Evolutionary conservation across 1,140 invertebrate genomes (phyloP).

Genomic region (Papilio polytes): DNA sequence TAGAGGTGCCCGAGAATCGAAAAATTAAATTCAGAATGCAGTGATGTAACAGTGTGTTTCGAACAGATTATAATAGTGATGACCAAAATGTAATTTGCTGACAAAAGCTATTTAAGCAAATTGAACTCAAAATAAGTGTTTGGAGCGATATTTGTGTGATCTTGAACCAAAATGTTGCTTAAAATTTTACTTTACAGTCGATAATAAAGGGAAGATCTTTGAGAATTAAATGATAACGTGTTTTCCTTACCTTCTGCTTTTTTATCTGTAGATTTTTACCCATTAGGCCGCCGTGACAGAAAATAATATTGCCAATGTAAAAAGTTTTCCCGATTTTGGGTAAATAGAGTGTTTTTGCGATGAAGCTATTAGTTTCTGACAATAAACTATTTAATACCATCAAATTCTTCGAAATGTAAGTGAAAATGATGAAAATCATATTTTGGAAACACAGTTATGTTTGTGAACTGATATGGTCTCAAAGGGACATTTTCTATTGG

Average conservation of each 20-base stretch:
- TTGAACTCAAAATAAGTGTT: neutral
- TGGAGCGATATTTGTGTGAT: no score
- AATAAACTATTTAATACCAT: neutral
- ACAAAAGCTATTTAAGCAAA: neutral
- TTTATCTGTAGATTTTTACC: neutral
- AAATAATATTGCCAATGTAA: neutral
- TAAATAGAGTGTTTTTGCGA: neutral
- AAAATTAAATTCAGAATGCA: constrained; percentile 55
- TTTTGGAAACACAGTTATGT: no score
- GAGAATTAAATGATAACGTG: neutral
- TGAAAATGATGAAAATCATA: neutral
- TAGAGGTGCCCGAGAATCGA: constrained; percentile 30
- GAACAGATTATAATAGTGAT: constrained; percentile 10
- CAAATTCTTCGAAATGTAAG: neutral
- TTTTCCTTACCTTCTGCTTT: neutral
- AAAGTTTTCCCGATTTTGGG: neutral
- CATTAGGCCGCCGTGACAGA: neutral
- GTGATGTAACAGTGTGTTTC: constrained; percentile 59
- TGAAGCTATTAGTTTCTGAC: neutral
- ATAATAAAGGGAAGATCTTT: neutral
- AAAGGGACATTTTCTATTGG: neutral
- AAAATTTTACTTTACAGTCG: no score
- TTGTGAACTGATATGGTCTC: neutral
- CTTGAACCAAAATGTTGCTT: no score
- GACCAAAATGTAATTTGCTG: neutral